Percentiles rank a stretch among this genome's conserved stretches.
Evolutionary conservation across 1,140 invertebrate species (phyloP).

Genomic region (Eufriesea mexicana): DNA sequence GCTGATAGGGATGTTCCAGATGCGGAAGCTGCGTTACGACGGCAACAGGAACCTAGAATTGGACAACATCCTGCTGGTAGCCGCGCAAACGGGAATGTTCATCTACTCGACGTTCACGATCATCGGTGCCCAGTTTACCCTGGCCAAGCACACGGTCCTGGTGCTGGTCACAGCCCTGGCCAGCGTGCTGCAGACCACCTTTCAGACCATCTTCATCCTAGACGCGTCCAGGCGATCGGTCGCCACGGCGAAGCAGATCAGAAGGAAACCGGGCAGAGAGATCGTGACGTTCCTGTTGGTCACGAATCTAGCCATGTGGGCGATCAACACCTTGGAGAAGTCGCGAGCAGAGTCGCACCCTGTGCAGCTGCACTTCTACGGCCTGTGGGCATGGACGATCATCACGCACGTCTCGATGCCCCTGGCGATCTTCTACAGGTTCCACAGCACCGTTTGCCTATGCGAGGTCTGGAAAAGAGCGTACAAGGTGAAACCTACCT

Average conservation of each 20-base stretch:
- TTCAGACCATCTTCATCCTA: slow-evolving; percentile 97
- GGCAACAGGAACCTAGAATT: slow-evolving; percentile 92
- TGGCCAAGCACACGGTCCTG: slow-evolving; percentile 91
- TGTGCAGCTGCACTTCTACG: slow-evolving; percentile 95
- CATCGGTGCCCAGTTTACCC: slow-evolving; percentile 93
- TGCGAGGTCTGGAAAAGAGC: slow-evolving; percentile 99
- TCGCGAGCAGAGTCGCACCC: slow-evolving; percentile 94
- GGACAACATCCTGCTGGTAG: slow-evolving; percentile 95
- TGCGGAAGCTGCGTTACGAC: slow-evolving; percentile 92
- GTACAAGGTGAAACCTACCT: slow-evolving; percentile 96
- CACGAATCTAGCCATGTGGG: slow-evolving; percentile 97
- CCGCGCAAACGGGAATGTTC: slow-evolving; percentile 96
- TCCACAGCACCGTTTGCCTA: slow-evolving; percentile 97
- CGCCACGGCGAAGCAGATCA: slow-evolving; percentile 90
- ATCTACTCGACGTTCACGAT: slow-evolving; percentile 97
- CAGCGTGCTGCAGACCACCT: slow-evolving; percentile 91
- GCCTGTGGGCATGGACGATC: slow-evolving; percentile 97
- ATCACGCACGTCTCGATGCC: slow-evolving; percentile 98
- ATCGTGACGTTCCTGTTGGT: slow-evolving; percentile 95
- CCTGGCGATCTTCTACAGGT: slow-evolving; percentile 97
- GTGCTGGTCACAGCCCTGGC: slow-evolving; percentile 92
- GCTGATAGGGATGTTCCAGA: slow-evolving; percentile 92
- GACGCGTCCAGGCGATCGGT: slow-evolving; percentile 93
- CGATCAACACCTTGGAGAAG: slow-evolving; percentile 95
- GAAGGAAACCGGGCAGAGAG: slow-evolving; percentile 92